Evolutionary conservation across 2,888 invertebrate species (phyloP).

Genomic region (Ophraella communa): DNA sequence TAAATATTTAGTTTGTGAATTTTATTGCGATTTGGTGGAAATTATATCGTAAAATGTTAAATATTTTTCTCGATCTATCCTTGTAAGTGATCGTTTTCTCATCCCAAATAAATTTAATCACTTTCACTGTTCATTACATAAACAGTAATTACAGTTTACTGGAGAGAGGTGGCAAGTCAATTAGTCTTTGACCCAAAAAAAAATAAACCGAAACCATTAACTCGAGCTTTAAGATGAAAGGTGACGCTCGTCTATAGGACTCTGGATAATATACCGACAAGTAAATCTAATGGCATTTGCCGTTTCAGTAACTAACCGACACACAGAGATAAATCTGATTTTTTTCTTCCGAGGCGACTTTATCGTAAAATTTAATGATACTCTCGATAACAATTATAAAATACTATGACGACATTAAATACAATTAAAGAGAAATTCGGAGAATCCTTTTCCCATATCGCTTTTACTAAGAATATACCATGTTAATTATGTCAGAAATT

Average conservation of each 20-base stretch:
- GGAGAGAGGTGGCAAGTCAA: constrained; percentile 22
- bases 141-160: constrained; percentile 4
- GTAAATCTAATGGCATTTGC: constrained; percentile 36
- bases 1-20: too few species aligned
- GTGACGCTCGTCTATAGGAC: constrained; percentile 30
- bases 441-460: constrained; percentile 34
- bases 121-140: not conserved
- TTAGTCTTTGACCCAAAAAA: constrained; percentile 13
- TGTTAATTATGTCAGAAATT: not conserved
- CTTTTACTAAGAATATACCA: too few species aligned
- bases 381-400: constrained; percentile 44
- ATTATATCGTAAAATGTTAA: too few species aligned
- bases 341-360: constrained; percentile 32
- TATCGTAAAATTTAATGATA: constrained; percentile 41
- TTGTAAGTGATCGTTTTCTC: too few species aligned
- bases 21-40: too few species aligned
- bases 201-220: constrained; percentile 28
- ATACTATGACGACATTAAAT: constrained; percentile 39
- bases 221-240: constrained; percentile 29
- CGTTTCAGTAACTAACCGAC: constrained; percentile 33
- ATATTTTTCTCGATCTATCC: too few species aligned
- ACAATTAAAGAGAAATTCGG: constrained; percentile 39
- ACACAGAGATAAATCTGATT: constrained; percentile 39
- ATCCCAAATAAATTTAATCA: too few species aligned
- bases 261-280: constrained; percentile 33